Base-by-base conservation (phyloP, 2,113 vertebrate species). In the Okapia johnstoni region DNA sequence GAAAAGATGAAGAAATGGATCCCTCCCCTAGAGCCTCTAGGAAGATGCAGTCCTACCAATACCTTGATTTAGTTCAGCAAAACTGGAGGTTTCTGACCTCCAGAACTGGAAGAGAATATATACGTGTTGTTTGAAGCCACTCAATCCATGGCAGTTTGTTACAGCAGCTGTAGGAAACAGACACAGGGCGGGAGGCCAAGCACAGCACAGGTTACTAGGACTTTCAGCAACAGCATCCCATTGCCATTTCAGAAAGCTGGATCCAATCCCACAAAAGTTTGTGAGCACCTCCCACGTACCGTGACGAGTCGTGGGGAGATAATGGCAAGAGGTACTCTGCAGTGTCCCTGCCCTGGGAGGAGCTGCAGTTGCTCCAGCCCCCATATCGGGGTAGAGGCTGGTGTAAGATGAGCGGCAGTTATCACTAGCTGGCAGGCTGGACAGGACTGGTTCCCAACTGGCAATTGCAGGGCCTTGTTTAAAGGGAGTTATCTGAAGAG, bases 241-340 rank as follows among this genome's bases (percentile, higher is more conserved):
- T 0, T 14, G 54, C 26, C 48, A 30, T 55, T 81, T 80, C 40
- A 83, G 88, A 61, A 61, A 88, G 80, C 33, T 54, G 61, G 40
- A n/a, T 25, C 21, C 15, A 70, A 36, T 6, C 21, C 48, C 60
- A 28, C 21, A 9, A 7, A 30, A 16, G 16, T 21, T 89, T 40
- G 21, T 2, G 7, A 61, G 80, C 15, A 40, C 52, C 58, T 57
- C 54, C 57, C 43, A 3, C 4, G 2, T 9, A 16, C 30, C 2
- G 13, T 5, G 1, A 8, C 28, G 58, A 58, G 23, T 26, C 46
- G 7, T 0, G 12, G 77, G 70, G 52, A 88, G 43, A 40, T 0
- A n/a, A 26, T 12, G 48, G 36, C 30, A n/a, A 52, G 73, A 58
- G 61, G 40, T 80, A 30, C 85, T 54, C 12, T 3, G 13, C 54